Conservation (phyloP, 2,797 vertebrate species). For the Leptoclinus maculatus region DNA sequence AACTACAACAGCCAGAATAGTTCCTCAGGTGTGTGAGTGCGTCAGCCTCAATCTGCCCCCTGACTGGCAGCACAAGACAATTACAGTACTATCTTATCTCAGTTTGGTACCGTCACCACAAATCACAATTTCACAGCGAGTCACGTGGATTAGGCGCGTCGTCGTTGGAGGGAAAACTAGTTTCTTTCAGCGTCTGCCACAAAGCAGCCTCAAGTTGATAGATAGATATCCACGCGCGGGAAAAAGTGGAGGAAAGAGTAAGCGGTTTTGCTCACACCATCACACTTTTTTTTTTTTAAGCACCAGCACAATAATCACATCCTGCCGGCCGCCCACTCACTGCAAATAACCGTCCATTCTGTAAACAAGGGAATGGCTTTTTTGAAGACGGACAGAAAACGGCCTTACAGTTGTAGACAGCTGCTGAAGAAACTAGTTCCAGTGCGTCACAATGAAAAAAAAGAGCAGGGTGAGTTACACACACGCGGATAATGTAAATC, state of each 20-base stretch:
- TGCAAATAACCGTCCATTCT: constrained; percentile 52
- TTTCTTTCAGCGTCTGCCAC: constrained; percentile 6
- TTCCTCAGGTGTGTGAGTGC: constrained; percentile 26
- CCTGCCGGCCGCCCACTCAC: constrained; percentile 44
- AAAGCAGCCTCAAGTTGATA: background rate
- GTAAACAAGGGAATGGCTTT: constrained; percentile 43
- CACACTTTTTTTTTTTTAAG: constrained; percentile 22
- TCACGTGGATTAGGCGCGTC: constrained; percentile 46
- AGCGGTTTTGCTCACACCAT: constrained; percentile 17
- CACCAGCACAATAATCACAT: constrained; percentile 37
- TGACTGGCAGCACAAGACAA: constrained; percentile 49
- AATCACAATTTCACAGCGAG: constrained; percentile 69
- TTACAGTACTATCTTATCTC: constrained; percentile 58
- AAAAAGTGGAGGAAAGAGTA: constrained; percentile 21
- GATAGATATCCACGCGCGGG: background rate
- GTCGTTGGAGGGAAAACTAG: constrained; percentile 28
- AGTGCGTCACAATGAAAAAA: background rate
- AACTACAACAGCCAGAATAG: background rate
- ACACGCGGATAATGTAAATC: constrained; percentile 53
- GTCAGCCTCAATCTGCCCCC: constrained; percentile 14
- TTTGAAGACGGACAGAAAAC: constrained; percentile 38
- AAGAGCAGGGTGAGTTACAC: constrained; percentile 17
- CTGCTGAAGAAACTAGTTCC: constrained; percentile 19
- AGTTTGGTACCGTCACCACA: constrained; percentile 49
- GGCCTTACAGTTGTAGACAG: constrained; percentile 50